phyloP scores from a whole-genome alignment of 2,113 vertebrate species.

The Etheostoma cragini region DNA sequence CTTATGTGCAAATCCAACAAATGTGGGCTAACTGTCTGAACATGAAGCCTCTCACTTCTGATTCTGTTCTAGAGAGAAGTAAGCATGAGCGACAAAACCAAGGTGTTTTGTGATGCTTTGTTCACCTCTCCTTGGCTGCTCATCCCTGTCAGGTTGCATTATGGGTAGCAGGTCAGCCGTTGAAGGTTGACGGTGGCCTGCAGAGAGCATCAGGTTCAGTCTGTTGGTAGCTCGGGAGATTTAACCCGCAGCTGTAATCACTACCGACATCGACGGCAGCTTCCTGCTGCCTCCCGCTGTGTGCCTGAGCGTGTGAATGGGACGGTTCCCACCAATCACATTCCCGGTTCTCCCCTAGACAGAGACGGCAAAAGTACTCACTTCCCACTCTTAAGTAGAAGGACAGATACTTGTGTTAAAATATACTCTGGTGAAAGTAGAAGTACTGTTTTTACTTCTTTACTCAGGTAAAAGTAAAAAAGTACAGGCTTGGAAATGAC shows the following conservation, averaged over 20 bases:
- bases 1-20: background rate
- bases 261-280: constrained; percentile 31
- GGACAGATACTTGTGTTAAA: no score
- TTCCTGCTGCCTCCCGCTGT: constrained; percentile 16
- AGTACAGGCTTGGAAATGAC: no score
- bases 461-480: no score
- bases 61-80: background rate
- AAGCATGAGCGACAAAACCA: background rate
- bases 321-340: constrained; percentile 32
- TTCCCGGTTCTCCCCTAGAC: background rate
- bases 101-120: background rate
- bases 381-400: no score
- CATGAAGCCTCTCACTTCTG: constrained; percentile 2
- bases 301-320: constrained; percentile 22
- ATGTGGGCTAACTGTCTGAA: background rate
- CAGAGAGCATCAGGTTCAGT: constrained; percentile 25
- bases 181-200: constrained; percentile 29
- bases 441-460: no score
- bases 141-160: constrained; percentile 44
- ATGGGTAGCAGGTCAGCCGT: background rate
- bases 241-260: constrained; percentile 33
- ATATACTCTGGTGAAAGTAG: no score
- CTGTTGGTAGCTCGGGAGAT: constrained; percentile 2
- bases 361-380: no score
- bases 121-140: constrained; percentile 28